A percentile compares a stretch with the other conserved stretches of the same genome.
Conservation (phyloP, 2,888 invertebrate genomes). For the Platerodrilus igneus region DNA sequence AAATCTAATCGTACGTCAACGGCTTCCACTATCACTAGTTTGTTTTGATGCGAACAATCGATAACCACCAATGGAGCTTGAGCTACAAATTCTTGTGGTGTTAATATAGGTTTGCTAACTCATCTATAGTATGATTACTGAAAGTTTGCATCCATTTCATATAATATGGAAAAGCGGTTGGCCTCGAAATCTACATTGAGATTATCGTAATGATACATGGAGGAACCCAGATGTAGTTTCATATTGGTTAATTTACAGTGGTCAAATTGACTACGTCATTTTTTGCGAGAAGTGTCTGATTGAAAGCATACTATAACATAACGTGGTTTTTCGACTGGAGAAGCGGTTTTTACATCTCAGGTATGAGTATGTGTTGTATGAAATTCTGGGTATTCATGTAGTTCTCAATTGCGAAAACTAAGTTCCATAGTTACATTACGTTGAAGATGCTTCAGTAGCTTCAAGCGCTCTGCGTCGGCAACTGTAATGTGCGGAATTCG, state of each 20-base stretch:
- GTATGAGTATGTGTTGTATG: conserved; percentile 35
- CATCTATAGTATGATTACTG: too few relatives aligned
- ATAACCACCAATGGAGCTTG: too few relatives aligned
- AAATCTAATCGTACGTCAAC: too few relatives aligned
- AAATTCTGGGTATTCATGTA: conserved; percentile 40
- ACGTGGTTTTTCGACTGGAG: conserved; percentile 39
- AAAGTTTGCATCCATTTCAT: too few relatives aligned
- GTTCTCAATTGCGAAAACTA: conserved; percentile 38
- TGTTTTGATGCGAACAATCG: too few relatives aligned
- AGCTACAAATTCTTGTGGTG: too few relatives aligned
- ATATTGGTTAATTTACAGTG: conserved; percentile 37
- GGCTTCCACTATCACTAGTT: too few relatives aligned
- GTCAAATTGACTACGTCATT: conserved; percentile 26
- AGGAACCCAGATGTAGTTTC: conserved; percentile 39
- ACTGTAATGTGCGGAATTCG: conserved; percentile 16
- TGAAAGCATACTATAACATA: conserved; percentile 42
- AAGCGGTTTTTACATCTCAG: conserved; percentile 36
- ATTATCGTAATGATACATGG: conserved; percentile 39
- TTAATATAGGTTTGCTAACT: too few relatives aligned
- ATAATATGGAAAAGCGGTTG: conserved; percentile 30
- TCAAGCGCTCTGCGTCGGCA: conserved; percentile 31
- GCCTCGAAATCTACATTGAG: conserved; percentile 34
- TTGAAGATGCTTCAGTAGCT: conserved; percentile 21
- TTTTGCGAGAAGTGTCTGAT: too few relatives aligned
- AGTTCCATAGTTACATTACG: conserved; percentile 10